These are phyloP conservation scores for Rhinolophus sinicus DNA, from an alignment of 2,113 vertebrate genomes.

Conservation along the genomic window DNA sequence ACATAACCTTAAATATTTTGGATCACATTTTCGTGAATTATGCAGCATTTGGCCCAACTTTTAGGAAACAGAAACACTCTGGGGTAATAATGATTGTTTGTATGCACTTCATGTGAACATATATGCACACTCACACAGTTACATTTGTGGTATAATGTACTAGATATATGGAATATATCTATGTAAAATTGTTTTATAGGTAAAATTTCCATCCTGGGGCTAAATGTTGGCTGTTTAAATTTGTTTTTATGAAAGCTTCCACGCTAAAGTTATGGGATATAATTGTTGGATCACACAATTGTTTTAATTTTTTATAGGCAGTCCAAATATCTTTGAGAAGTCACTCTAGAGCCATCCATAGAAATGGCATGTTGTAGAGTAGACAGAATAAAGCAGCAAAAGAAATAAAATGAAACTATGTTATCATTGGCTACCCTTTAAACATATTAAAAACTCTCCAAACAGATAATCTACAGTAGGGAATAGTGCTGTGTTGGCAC, in stretches of 20 bases:
- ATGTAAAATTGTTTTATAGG: constrained; percentile 46
- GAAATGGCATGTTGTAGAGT: constrained; percentile 76
- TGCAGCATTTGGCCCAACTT: constrained; percentile 83
- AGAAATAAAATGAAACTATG: constrained; percentile 76
- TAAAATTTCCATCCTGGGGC: constrained; percentile 65
- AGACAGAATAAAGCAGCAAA: constrained; percentile 77
- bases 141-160: constrained; percentile 37
- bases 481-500: constrained; percentile 53
- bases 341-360: constrained; percentile 82
- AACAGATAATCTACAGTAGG: constrained; percentile 36
- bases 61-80: constrained; percentile 66
- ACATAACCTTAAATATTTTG: constrained; percentile 88
- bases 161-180: constrained; percentile 45
- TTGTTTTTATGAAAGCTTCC: constrained; percentile 51
- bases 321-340: constrained; percentile 81
- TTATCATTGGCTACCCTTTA: constrained; percentile 66
- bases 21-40: constrained; percentile 83
- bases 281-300: background rate
- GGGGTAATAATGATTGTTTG: constrained; percentile 61
- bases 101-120: constrained; percentile 31
- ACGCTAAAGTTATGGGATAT: constrained; percentile 58
- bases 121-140: constrained; percentile 7
- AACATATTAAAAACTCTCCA: constrained; percentile 69
- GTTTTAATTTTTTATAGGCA: constrained; percentile 75
- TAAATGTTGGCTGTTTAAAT: constrained; percentile 25